Base-by-base conservation (phyloP, 1,140 invertebrate species). In the Temnothorax longispinosus region DNA sequence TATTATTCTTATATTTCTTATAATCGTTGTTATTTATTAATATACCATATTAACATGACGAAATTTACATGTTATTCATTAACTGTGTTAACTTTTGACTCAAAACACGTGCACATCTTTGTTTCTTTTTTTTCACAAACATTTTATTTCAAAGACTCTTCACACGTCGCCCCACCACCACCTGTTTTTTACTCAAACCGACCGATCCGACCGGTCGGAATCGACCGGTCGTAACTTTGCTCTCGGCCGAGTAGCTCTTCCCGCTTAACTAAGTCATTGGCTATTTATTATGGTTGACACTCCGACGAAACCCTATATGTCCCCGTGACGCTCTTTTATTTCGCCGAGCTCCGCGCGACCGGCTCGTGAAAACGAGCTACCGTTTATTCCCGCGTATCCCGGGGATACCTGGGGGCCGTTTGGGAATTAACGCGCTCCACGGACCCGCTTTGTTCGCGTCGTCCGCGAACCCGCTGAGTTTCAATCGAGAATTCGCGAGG, bases 271-370 rank as follows among this genome's bases (percentile, higher is more conserved):
- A 91, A 94, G 91, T 93, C 92, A 93, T 94, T 90, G 92, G 92
- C 94, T 94, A 94, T 93, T 94, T 93, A 93, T 94, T 94, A 94
- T 91, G 90, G 72, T 87, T 87, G 86, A 88, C 88, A 85, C 75
- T 80, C 85, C 80, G 76, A 89, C 81, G 88, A 89, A 90, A 89
- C 76, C 76, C 65, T 81, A 81, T 58, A 72, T 75, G 72, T 54
- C 80, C 71, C 41, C 67, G 85, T 80, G 84, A 77, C 41, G 47
- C 35, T 87, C 78, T 87, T 88, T 86, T 84, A 60, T 89, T 90
- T 77, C 76, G 52, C n/a, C 41, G 58, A 41, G 67, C 35, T 15
- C 41, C 47, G 71, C 52, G 44, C 80, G 62, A 85, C 72, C 87
- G 85, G 58, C 87, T 60, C 44, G 77, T 58, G 81, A 60, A 77